Evolutionary conservation across 2,797 vertebrate species (phyloP).

Genomic region (Esox masquinongy): DNA sequence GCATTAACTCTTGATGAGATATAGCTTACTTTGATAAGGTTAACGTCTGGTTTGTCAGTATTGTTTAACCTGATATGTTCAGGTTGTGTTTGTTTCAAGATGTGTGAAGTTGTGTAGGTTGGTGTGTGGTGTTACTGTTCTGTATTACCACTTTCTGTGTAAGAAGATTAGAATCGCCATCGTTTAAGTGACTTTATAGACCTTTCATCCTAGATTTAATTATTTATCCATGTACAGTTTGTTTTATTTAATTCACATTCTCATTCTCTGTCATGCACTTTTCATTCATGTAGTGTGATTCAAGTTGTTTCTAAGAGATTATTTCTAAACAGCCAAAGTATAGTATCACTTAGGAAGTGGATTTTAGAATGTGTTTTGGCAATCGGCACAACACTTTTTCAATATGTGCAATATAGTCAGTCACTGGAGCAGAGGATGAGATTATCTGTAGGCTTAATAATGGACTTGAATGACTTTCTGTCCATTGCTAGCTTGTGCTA

Average conservation of each 20-base stretch:
- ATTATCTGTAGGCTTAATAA: not conserved
- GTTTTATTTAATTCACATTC: not conserved
- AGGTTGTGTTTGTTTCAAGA: not conserved
- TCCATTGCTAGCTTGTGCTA: not conserved
- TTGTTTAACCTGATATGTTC: not conserved
- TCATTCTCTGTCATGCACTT: not conserved
- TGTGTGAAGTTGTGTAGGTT: not conserved
- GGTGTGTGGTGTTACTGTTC: not conserved
- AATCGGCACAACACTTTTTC: constrained; percentile 1
- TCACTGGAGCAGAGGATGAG: not conserved
- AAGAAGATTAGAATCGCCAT: not conserved
- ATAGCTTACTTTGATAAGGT: not conserved
- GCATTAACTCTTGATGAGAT: not conserved
- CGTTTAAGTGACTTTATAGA: not conserved
- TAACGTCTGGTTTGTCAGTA: not conserved
- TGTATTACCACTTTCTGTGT: not conserved
- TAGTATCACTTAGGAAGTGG: not conserved
- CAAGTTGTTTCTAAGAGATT: constrained; percentile 5
- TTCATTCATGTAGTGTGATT: not conserved
- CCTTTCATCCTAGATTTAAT: not conserved
- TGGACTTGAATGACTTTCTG: not conserved
- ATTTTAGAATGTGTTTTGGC: not conserved
- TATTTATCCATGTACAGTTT: constrained; percentile 6
- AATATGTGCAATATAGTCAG: constrained; percentile 14
- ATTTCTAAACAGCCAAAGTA: constrained; percentile 16